Conservation (phyloP, 2,113 vertebrate genomes). For the Orientallactaga bullata region DNA sequence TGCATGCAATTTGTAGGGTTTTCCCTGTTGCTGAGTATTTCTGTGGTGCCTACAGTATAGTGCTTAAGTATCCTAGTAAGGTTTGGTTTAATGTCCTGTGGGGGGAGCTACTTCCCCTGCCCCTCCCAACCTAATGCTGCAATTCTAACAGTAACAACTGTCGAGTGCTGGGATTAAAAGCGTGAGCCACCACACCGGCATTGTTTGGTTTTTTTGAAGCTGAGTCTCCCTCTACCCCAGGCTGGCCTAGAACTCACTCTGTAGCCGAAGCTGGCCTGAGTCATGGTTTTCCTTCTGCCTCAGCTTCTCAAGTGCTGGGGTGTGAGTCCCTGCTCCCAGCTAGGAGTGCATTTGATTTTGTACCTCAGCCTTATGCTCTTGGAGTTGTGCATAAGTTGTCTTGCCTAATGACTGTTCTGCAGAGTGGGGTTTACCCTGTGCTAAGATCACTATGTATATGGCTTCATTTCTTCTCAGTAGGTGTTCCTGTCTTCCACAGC, state of each 20-base stretch:
- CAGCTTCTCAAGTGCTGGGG: no score
- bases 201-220: no score
- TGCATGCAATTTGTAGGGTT: slow-evolving; percentile 35
- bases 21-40: background rate
- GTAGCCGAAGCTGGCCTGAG: no score
- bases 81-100: background rate
- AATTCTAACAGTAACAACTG: background rate
- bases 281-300: no score
- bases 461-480: no score
- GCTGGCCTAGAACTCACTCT: no score
- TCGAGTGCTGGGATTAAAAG: no score
- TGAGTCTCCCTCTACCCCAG: no score
- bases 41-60: background rate
- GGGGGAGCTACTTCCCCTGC: background rate
- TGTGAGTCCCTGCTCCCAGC: no score
- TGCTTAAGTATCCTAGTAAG: background rate
- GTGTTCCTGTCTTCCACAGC: background rate
- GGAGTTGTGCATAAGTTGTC: background rate
- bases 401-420: background rate
- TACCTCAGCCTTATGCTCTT: background rate
- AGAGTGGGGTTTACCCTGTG: background rate
- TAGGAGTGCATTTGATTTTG: background rate
- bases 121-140: background rate
- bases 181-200: no score
- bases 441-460: background rate